Percentiles rank a stretch among this genome's conserved stretches.
phyloP scores from a whole-genome alignment of 2,113 vertebrate genomes.

The Spermophilus dauricus region DNA sequence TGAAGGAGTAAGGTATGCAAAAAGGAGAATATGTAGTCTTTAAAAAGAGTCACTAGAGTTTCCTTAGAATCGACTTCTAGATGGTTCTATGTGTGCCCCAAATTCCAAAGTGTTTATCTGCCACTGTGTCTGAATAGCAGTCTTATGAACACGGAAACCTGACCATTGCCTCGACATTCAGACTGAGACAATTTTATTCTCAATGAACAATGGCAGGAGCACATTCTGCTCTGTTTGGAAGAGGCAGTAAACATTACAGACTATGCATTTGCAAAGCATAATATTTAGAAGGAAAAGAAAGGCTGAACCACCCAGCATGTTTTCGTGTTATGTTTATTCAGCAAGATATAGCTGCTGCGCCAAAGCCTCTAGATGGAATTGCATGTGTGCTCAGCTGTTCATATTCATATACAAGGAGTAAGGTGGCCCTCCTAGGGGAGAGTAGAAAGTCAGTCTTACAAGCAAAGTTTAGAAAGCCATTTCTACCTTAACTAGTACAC shows the following conservation, averaged over 20 bases:
- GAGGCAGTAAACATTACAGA: constrained; percentile 35
- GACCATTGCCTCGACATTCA: constrained; percentile 56
- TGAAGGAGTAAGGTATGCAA: not conserved
- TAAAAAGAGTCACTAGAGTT: not conserved
- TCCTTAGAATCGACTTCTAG: not conserved
- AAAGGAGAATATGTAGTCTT: not conserved
- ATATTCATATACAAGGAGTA: not conserved
- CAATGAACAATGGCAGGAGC: not conserved
- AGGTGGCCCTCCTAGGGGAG: not conserved
- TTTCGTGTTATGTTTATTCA: constrained; percentile 52
- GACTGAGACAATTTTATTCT: constrained; percentile 52
- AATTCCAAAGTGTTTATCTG: constrained; percentile 3
- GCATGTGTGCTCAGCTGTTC: too few relatives aligned
- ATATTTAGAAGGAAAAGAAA: constrained; percentile 59
- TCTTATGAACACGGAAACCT: constrained; percentile 30
- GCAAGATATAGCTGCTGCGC: not conserved
- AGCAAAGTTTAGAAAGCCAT: not conserved
- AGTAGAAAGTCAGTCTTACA: not conserved
- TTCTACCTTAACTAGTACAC: not conserved
- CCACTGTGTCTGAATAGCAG: not conserved
- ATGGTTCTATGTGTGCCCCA: not conserved
- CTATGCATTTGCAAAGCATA: constrained; percentile 38
- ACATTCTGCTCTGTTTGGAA: constrained; percentile 27
- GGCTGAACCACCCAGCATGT: constrained; percentile 30
- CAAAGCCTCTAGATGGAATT: constrained; percentile 6